Evolutionary conservation across 1,140 invertebrate species (phyloP).

Genomic region (Musca vetustissima): DNA sequence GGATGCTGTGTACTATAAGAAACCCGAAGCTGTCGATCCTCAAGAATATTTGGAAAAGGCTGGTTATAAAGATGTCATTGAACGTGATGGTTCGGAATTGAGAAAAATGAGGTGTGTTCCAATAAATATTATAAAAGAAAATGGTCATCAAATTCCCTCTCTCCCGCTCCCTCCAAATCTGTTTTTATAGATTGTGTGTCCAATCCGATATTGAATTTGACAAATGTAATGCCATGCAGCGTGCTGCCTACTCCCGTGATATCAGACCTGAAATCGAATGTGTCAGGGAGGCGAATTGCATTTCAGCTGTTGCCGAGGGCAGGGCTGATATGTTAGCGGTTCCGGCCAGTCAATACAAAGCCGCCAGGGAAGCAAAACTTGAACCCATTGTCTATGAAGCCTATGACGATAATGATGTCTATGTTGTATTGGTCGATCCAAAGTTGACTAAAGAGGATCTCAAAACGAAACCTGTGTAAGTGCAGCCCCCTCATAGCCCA

Average conservation of each 20-base stretch:
- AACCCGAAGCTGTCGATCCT: conserved; percentile 64
- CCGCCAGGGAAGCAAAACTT: conserved; percentile 35
- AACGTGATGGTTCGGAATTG: conserved; percentile 58
- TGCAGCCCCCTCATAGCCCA: not conserved
- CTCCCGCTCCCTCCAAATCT: not conserved
- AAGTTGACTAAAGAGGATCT: conserved; percentile 34
- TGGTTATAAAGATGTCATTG: conserved; percentile 79
- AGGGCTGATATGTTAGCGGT: conserved; percentile 41
- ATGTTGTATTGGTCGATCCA: conserved; percentile 45
- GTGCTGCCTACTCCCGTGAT: conserved; percentile 71
- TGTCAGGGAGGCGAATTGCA: conserved; percentile 64
- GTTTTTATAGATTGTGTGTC: conserved; percentile 65
- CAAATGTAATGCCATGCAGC: conserved; percentile 69
- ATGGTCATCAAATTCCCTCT: too few relatives aligned
- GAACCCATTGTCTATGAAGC: conserved; percentile 46
- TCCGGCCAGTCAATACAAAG: conserved; percentile 30
- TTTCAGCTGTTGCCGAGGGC: conserved; percentile 61
- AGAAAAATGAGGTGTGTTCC: conserved; percentile 36
- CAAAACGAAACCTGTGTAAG: conserved; percentile 45
- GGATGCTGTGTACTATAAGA: conserved; percentile 62
- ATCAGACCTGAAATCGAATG: conserved; percentile 73
- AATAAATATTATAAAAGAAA: not conserved
- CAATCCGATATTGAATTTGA: conserved; percentile 61
- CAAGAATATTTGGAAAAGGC: conserved; percentile 67
- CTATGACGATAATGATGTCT: conserved; percentile 36